A percentile compares a stretch with the other conserved stretches of the same genome.
Conservation (phyloP, 2,113 vertebrate species). For the Mesoclemmys tuberculata region DNA sequence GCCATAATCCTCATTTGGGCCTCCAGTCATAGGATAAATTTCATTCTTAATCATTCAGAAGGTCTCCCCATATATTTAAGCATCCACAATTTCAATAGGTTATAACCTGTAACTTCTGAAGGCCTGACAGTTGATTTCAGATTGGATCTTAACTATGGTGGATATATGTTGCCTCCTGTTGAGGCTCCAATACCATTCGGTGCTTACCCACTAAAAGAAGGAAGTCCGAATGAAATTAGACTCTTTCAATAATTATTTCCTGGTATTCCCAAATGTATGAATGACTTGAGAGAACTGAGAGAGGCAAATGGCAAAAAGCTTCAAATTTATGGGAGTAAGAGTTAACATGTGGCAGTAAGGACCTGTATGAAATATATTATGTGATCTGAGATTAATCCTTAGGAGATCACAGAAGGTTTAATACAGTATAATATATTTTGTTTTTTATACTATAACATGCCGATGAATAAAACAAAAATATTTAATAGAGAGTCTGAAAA, state of each 20-base stretch:
- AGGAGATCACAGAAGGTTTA: conserved; percentile 54
- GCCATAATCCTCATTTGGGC: not conserved
- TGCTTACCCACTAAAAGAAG: not conserved
- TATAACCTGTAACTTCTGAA: not conserved
- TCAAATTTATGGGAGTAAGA: conserved; percentile 61
- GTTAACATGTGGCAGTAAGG: conserved; percentile 50
- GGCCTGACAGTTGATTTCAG: not conserved
- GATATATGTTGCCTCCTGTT: conserved; percentile 20
- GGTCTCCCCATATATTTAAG: not conserved
- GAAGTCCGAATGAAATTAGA: not conserved
- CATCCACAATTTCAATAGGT: not conserved
- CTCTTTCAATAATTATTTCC: conserved; percentile 23
- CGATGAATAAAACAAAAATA: conserved; percentile 62
- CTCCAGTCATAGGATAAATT: not conserved
- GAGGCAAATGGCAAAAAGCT: conserved; percentile 59
- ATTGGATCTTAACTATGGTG: not conserved
- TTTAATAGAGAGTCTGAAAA: conserved; percentile 50
- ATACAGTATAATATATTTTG: not conserved
- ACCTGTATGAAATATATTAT: conserved; percentile 64
- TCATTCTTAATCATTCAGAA: not conserved
- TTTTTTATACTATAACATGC: not conserved
- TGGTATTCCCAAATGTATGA: conserved; percentile 55
- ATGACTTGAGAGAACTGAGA: conserved; percentile 31
- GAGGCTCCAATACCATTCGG: conserved; percentile 1
- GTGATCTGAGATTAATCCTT: conserved; percentile 56